phyloP scores from a whole-genome alignment of 2,888 invertebrate genomes.

The Euspilapteryx auroguttella region DNA sequence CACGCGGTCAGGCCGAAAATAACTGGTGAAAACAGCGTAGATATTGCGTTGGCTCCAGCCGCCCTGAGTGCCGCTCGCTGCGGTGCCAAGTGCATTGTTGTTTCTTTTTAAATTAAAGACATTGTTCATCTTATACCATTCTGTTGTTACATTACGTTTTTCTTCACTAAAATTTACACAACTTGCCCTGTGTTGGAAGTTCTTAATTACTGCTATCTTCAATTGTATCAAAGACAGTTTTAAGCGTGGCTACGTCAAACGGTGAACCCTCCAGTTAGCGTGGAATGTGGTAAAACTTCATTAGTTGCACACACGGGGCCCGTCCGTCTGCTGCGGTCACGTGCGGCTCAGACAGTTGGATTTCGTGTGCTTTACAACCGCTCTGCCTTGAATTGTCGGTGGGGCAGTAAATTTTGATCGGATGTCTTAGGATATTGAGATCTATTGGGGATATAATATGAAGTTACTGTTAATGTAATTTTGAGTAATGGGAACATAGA shows the following conservation, averaged over 20 bases:
- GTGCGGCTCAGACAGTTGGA: constrained; percentile 17
- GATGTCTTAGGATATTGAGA: too few relatives aligned
- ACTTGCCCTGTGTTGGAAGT: too few relatives aligned
- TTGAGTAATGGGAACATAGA: too few relatives aligned
- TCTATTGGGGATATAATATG: too few relatives aligned
- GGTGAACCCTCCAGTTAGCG: neutral
- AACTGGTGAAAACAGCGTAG: constrained; percentile 5
- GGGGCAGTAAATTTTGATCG: too few relatives aligned
- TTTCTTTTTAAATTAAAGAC: too few relatives aligned
- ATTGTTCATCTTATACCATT: too few relatives aligned
- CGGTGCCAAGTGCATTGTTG: constrained; percentile 1
- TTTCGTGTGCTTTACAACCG: too few relatives aligned
- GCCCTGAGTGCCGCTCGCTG: neutral
- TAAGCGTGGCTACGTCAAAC: neutral
- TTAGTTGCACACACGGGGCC: constrained; percentile 24
- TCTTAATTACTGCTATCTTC: neutral
- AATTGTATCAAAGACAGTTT: neutral
- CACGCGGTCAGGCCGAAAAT: constrained; percentile 10
- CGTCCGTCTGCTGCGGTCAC: constrained; percentile 33
- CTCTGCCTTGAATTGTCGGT: too few relatives aligned
- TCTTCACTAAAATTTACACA: too few relatives aligned
- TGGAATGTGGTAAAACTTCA: constrained; percentile 13
- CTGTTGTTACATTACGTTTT: too few relatives aligned
- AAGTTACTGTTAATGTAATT: too few relatives aligned
- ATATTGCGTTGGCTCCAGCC: neutral